Base-by-base conservation (phyloP, 1,140 invertebrate genomes). In the Drosophila kepulauana region DNA sequence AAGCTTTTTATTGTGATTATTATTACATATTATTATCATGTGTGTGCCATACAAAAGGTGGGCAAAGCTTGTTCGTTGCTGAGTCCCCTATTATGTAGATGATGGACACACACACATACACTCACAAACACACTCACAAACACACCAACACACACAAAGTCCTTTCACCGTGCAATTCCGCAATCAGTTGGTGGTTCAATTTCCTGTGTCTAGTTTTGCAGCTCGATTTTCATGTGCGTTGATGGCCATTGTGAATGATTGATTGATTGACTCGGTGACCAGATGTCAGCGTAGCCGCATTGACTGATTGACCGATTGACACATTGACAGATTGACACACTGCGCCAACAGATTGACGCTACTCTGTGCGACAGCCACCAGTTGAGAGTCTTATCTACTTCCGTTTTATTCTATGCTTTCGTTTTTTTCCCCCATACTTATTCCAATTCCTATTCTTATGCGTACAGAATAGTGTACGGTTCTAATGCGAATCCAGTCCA, bases 201-300 rank as follows among this genome's bases (percentile, higher is more conserved):
- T 8, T 35, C n/a, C 43, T 48, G 11, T 56, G 15, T 30, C 28
- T 15, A 54, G 38, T 70, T 56, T 5, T 38, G 4, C 38, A 38
- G 30, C n/a, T 46, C n/a, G 38, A 49, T 78, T 74, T 68, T 66
- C 64, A 81, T 69, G 73, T 76, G 64, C 74, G 56, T 61, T 45
- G 49, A 13, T 52, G 7, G 8, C n/a, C 35, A 54, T 6, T 70
- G 61, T 76, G 54, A 65, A 73, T 87, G 84, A 82, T 88, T 82
- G 82, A 87, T 88, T 82, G 80, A 87, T 79, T 79, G 79, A 82
- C 73, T 88, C 16, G 57, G 13, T 71, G 75, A 66, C 46, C 78
- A 45, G 13, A 45, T 30, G 46, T 69, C 65, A 62, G 79, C 61
- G 28, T 70, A 46, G 62, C 38, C 8, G 16, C 57, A 51, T 57